phyloP scores from a whole-genome alignment of 2,113 vertebrate species.

The Daubentonia madagascariensis region DNA sequence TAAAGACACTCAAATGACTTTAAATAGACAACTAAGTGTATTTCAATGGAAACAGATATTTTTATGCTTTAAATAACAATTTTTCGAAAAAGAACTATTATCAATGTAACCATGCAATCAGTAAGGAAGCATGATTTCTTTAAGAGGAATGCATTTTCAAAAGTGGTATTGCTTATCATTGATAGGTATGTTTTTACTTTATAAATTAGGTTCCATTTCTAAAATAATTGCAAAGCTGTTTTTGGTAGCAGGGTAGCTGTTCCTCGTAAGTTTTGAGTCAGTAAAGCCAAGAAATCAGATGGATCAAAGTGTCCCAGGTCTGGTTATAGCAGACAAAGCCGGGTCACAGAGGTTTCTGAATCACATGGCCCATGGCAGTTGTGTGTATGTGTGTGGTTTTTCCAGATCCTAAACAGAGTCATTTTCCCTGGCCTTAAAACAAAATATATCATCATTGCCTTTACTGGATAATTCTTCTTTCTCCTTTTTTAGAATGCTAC shows the following conservation, averaged over 20 bases:
- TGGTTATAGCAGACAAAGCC: constrained; percentile 49
- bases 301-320: background rate
- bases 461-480: background rate
- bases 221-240: constrained; percentile 45
- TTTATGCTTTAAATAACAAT: background rate
- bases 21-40: background rate
- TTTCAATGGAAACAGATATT: background rate
- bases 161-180: constrained; percentile 27
- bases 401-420: background rate
- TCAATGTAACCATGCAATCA: constrained; percentile 11
- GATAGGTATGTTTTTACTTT: constrained; percentile 50
- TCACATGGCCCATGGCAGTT: background rate
- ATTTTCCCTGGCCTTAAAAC: constrained; percentile 42
- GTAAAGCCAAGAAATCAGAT: constrained; percentile 57
- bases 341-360: constrained; percentile 44
- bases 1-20: constrained; percentile 15
- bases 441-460: background rate
- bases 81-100: constrained; percentile 21
- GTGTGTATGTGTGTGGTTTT: background rate
- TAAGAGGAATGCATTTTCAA: constrained; percentile 49
- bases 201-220: background rate
- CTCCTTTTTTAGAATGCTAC: background rate
- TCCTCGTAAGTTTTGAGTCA: constrained; percentile 62
- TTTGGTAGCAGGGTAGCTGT: constrained; percentile 9
- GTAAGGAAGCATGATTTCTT: constrained; percentile 47